Evolutionary conservation across 2,797 vertebrate species (phyloP), one percentile per base, ranked within the genome.

Genomic region (Sciurus vulgaris): DNA sequence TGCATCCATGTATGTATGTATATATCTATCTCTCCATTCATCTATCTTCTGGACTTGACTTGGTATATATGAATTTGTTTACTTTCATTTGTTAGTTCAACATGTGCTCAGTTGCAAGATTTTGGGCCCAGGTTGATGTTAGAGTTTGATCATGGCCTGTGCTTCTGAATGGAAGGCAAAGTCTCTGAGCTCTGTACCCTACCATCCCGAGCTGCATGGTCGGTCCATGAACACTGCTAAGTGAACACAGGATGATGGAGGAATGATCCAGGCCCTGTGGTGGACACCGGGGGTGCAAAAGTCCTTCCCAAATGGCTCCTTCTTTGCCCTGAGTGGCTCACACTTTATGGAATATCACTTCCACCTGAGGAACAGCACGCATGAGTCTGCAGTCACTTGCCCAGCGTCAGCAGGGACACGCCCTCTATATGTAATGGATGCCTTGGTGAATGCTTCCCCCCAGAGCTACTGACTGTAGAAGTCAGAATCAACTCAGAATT

Each of bases 401-500:
- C 6, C 1, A 4, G 26, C 3, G 38, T 74, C 78, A n/a, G 12
- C 1, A 2, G 17, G 10, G 63, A 70, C 12, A 1, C 1, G n/a
- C 51, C 82, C 3, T 69, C 41, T 35, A 1, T 1, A 0, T 11
- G 41, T 17, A 44, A 10, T 15, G 7, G 3, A 18, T 38, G 76
- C 28, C 33, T n/a, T 83, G n/a, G 0, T 22, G 7, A 18, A 0
- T 0, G 7, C 73, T 78, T 78, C 72, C 13, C 28, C 49, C 4
- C 30, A 59, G 38, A 20, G 41, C 76, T 38, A 49, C 0, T 28
- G 89, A 13, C 44, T 0, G 7, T 22, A 56, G 41, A 26, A 89
- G 44, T 59, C 85, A 82, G 74, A 41, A 38, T 33, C 49, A 44
- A 44, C 82, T 93, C 74, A n/a, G 67, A 51, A 59, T 38, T 59